Conservation (phyloP, 2,113 vertebrate genomes). For the Chloebia gouldiae region DNA sequence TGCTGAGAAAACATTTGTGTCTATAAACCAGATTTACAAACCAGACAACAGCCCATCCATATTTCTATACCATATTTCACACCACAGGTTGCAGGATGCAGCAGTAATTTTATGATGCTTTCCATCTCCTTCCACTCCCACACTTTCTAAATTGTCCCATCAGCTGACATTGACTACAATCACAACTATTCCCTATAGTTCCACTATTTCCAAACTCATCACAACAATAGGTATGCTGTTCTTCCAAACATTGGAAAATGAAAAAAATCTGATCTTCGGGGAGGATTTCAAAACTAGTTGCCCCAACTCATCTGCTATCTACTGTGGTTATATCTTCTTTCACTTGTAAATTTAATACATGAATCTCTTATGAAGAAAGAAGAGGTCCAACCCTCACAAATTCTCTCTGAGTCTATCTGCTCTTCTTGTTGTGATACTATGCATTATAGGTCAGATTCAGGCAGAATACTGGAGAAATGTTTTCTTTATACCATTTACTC, state of each 20-base stretch:
- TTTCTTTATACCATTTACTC: neutral
- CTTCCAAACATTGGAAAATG: neutral
- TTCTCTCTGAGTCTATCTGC: neutral
- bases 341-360: neutral
- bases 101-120: neutral
- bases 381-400: neutral
- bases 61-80: neutral
- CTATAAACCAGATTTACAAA: neutral
- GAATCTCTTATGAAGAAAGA: neutral
- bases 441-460: neutral
- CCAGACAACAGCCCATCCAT: neutral
- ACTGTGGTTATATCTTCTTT: neutral
- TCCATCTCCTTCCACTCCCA: neutral
- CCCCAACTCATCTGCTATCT: neutral
- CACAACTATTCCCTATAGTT: neutral
- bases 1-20: neutral
- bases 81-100: neutral
- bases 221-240: neutral
- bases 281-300: neutral
- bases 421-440: neutral
- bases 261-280: neutral
- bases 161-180: neutral
- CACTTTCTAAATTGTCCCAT: neutral
- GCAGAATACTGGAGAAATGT: neutral
- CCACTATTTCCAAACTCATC: neutral